Conservation (phyloP, 2,888 invertebrate genomes). For the Erebia ligea region DNA sequence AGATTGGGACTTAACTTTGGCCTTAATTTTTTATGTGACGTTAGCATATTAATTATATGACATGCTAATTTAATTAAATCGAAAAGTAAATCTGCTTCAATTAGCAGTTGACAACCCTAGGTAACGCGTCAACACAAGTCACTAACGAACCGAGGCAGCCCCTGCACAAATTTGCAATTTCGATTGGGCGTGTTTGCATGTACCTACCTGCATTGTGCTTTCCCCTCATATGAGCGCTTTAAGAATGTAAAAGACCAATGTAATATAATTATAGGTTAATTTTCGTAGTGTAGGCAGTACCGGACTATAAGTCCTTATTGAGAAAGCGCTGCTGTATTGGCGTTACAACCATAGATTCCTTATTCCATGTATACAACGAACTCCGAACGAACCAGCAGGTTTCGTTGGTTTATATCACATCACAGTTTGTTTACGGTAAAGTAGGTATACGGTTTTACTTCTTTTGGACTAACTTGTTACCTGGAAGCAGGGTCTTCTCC, state of each 20-base stretch:
- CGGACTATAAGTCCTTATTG: background rate
- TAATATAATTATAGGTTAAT: constrained; percentile 6
- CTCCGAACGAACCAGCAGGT: too few species aligned
- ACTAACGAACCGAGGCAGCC: constrained; percentile 80
- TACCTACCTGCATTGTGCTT: constrained; percentile 57
- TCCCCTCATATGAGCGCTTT: constrained; percentile 50
- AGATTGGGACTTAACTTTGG: too few species aligned
- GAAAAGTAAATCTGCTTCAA: constrained; percentile 61
- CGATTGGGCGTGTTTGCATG: constrained; percentile 75
- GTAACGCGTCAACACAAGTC: constrained; percentile 80
- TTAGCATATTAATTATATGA: constrained; percentile 11
- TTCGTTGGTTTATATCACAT: too few species aligned
- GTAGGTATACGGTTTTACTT: too few species aligned
- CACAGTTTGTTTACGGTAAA: too few species aligned
- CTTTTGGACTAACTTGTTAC: too few species aligned
- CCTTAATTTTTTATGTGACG: background rate
- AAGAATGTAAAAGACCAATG: constrained; percentile 50
- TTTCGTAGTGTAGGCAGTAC: background rate
- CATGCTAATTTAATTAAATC: constrained; percentile 17
- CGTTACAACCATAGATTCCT: too few species aligned
- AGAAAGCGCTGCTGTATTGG: background rate
- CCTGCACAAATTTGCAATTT: constrained; percentile 83
- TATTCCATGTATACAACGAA: too few species aligned
- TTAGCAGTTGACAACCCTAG: constrained; percentile 76
- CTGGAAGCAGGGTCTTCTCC: too few species aligned